phyloP scores from a whole-genome alignment of 2,888 invertebrate species.

The Phortica magna region DNA sequence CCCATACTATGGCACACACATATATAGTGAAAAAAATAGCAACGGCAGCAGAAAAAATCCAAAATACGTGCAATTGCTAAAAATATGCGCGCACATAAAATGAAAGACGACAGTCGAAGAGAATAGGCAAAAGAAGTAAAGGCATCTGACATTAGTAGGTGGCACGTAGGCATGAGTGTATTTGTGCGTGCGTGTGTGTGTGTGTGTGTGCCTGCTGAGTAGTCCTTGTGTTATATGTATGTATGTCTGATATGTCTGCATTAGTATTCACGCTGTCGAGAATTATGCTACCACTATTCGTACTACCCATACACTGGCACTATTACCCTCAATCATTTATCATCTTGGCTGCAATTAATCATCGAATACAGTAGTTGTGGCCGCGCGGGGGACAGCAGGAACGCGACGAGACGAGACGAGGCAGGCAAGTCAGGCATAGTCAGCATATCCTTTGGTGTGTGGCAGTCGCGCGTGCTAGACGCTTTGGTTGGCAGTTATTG shows the following conservation, averaged over 20 bases:
- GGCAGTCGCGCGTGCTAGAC: slow-evolving; percentile 16
- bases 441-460: slow-evolving; percentile 41
- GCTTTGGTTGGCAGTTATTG: slow-evolving; percentile 33
- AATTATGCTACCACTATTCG: slow-evolving; percentile 8
- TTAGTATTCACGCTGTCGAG: neutral
- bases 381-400: neutral
- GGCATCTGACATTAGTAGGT: neutral
- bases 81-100: slow-evolving; percentile 50
- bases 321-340: slow-evolving; percentile 73
- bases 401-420: neutral
- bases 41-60: slow-evolving; percentile 52
- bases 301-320: slow-evolving; percentile 43
- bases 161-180: neutral
- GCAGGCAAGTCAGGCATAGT: slow-evolving; percentile 31
- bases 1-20: neutral
- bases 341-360: slow-evolving; percentile 75
- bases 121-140: slow-evolving; percentile 36
- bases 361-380: slow-evolving; percentile 56
- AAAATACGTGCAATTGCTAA: slow-evolving; percentile 65
- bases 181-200: neutral
- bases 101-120: slow-evolving; percentile 29
- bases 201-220: neutral
- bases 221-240: neutral
- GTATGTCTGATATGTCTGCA: neutral
- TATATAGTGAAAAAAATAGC: slow-evolving; percentile 12